Evolutionary conservation across 2,888 invertebrate species (phyloP).

Genomic region (Eilema griseolum): DNA sequence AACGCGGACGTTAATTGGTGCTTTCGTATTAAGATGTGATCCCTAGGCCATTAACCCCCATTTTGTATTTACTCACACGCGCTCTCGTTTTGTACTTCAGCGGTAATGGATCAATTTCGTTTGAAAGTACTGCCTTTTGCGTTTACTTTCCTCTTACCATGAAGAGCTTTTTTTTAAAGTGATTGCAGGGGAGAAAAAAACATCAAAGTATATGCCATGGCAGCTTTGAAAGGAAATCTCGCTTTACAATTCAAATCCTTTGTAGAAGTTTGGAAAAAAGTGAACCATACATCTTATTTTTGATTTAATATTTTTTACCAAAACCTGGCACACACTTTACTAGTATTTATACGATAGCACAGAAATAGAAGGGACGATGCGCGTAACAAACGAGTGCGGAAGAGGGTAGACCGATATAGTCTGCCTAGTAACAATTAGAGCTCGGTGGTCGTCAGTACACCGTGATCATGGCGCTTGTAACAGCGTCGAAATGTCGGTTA

Average conservation of each 20-base stretch:
- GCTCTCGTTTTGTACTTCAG: constrained; percentile 43
- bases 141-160: constrained; percentile 18
- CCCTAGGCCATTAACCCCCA: constrained; percentile 60
- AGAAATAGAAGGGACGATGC: too few relatives aligned
- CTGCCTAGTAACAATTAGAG: too few relatives aligned
- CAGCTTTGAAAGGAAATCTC: constrained; percentile 3
- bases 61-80: constrained; percentile 58
- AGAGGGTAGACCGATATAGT: too few relatives aligned
- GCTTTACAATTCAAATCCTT: neutral
- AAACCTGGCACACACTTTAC: too few relatives aligned
- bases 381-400: too few relatives aligned
- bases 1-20: constrained; percentile 59
- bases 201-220: constrained; percentile 14
- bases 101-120: constrained; percentile 51
- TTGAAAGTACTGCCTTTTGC: constrained; percentile 39
- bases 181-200: constrained; percentile 9
- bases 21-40: constrained; percentile 61
- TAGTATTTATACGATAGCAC: too few relatives aligned
- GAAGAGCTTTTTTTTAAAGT: constrained; percentile 7
- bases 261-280: neutral
- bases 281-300: neutral
- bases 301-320: neutral
- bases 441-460: too few relatives aligned
- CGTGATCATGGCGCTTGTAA: too few relatives aligned
- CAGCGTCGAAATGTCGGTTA: too few relatives aligned